Percentiles rank a stretch among this genome's conserved stretches.
phyloP scores from a whole-genome alignment of 2,797 vertebrate genomes.

The Pangasius mekongensis region DNA sequence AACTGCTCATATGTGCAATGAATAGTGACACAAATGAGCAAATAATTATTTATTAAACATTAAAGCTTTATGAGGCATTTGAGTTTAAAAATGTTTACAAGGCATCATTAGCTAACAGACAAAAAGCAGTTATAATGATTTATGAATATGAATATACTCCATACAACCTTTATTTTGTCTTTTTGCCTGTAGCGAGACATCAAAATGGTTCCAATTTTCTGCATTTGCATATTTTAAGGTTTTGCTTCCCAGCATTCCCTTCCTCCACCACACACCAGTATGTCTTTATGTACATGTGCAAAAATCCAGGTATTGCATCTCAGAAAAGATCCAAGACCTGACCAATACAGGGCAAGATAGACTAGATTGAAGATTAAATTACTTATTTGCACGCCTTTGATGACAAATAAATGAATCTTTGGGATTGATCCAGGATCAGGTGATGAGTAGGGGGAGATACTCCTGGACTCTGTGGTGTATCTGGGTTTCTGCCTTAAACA shows the following conservation, averaged over 20 bases:
- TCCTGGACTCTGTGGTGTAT: conserved; percentile 43
- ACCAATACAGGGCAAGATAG: conserved; percentile 32
- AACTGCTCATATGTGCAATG: background rate
- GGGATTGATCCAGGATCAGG: conserved; percentile 61
- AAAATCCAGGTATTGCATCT: background rate
- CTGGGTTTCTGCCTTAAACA: conserved; percentile 40
- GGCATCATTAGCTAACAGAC: background rate
- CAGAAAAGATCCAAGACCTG: conserved; percentile 3
- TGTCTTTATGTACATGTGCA: background rate
- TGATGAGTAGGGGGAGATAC: conserved; percentile 62
- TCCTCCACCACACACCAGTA: background rate
- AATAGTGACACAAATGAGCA: background rate
- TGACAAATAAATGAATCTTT: conserved; percentile 54
- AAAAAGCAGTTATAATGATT: background rate
- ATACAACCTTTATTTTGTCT: background rate
- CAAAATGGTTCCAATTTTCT: background rate
- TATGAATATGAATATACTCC: background rate
- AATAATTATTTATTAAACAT: background rate
- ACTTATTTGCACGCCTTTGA: conserved; percentile 50
- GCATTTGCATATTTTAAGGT: background rate
- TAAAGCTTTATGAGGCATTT: background rate
- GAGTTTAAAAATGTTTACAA: background rate
- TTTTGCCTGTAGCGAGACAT: background rate
- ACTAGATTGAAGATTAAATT: conserved; percentile 6
- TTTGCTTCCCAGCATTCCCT: background rate